phyloP scores from a whole-genome alignment of 2,888 invertebrate species.

The Pilophorus perplexus region DNA sequence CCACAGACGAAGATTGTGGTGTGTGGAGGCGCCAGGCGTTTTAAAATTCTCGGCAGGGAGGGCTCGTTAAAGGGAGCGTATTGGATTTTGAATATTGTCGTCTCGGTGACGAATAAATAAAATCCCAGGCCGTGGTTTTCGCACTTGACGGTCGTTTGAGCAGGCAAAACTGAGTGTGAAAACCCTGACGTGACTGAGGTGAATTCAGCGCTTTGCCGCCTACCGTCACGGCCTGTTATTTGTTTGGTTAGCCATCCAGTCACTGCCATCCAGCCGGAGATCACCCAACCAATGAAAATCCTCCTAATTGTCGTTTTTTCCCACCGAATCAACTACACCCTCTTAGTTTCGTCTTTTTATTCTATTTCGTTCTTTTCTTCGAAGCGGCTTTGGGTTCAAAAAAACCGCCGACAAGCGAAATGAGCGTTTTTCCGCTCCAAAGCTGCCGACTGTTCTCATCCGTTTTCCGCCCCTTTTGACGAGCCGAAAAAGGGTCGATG shows the following conservation, averaged over 20 bases:
- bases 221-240: too few relatives aligned
- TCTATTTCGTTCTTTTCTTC: slow-evolving; percentile 1
- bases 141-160: too few relatives aligned
- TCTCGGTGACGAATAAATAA: slow-evolving; percentile 5
- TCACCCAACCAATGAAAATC: not conserved
- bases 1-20: too few relatives aligned
- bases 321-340: not conserved
- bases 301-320: slow-evolving; percentile 5
- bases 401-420: not conserved
- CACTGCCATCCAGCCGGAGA: not conserved
- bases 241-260: slow-evolving; percentile 13
- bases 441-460: too few relatives aligned
- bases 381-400: slow-evolving; percentile 1
- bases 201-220: not conserved
- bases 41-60: too few relatives aligned
- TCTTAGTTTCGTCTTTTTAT: not conserved
- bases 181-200: not conserved
- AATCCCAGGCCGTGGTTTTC: too few relatives aligned
- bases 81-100: too few relatives aligned
- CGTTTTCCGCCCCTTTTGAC: too few relatives aligned
- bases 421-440: slow-evolving; percentile 10
- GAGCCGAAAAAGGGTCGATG: too few relatives aligned
- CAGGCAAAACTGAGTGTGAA: too few relatives aligned
- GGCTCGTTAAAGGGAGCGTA: too few relatives aligned
- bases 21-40: too few relatives aligned